Percentiles rank a stretch among this genome's conserved stretches.
Evolutionary conservation across 2,113 vertebrate species (phyloP).

Genomic region (Lycaon pictus): DNA sequence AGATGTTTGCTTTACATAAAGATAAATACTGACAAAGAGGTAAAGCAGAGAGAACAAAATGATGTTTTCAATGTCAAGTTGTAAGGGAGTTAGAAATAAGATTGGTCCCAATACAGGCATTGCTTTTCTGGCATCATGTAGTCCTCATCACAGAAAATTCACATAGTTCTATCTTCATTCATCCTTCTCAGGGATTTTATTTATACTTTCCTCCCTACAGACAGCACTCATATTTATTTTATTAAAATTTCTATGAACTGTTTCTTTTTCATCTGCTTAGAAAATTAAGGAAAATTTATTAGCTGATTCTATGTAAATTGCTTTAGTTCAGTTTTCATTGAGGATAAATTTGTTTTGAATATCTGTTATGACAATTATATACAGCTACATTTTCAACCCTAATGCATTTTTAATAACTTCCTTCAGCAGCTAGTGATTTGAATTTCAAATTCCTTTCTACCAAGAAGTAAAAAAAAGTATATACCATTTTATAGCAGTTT

Average conservation of each 20-base stretch:
- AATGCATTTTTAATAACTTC: slow-evolving; percentile 90
- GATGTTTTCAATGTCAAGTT: background rate
- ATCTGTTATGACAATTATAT: slow-evolving; percentile 86
- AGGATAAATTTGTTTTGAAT: slow-evolving; percentile 87
- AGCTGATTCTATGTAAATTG: slow-evolving; percentile 84
- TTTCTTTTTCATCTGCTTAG: slow-evolving; percentile 76
- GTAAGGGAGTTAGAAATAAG: background rate
- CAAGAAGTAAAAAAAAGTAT: slow-evolving; percentile 77
- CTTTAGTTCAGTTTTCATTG: slow-evolving; percentile 82
- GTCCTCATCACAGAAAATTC: background rate
- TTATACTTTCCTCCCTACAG: slow-evolving; percentile 35
- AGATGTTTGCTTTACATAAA: background rate
- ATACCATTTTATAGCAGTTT: slow-evolving; percentile 79
- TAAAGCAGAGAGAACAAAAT: background rate
- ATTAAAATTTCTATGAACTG: slow-evolving; percentile 64
- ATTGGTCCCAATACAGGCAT: background rate
- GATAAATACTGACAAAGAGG: background rate
- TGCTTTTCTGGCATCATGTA: background rate
- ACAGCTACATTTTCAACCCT: slow-evolving; percentile 85
- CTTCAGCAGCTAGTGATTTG: slow-evolving; percentile 85
- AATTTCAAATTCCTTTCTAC: slow-evolving; percentile 87
- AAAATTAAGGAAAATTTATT: slow-evolving; percentile 85
- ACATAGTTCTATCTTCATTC: background rate
- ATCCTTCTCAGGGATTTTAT: background rate
- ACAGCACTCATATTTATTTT: slow-evolving; percentile 64